Base-by-base conservation (phyloP, 2,888 invertebrate genomes). In the Zygogramma bicolorata region DNA sequence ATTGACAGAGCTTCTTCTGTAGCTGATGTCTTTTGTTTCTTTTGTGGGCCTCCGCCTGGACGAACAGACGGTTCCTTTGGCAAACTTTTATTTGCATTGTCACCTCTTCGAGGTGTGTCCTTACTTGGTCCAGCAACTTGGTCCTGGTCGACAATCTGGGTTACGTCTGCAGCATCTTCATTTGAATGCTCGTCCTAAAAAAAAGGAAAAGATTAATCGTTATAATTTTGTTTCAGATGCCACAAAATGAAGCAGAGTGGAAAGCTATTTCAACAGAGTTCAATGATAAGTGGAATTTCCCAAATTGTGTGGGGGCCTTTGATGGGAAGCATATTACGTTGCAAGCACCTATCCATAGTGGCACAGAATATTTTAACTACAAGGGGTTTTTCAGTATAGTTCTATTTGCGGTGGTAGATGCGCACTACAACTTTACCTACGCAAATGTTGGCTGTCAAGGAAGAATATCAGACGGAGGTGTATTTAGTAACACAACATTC, bases 331-430 rank as follows among this genome's bases (percentile, higher is more conserved):
- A 84, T 76, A 73, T 83, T 53, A 29, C 75, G 18, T 67, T 84
- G 15, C 76, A 83, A 75, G 71, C 79, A 66, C 84, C 84, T 57
- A 29, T 72, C 20, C 71, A 81, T 49, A 78, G 74, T 65, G 82
- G 82, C 59, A 79, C 78, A 18, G 80, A 82, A 67, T 77, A 79
- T 77, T 82, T 72, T 53, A 83, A 84, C 63, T 85, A 85, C 72
- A 85, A 85, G 80, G 70, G 49, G 0, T 75, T 74, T 73, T 82
- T 82, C 70, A 85, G 83, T 68, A 81, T 84, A 46, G 84, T 87
- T 13, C 74, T 87, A 49, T 76, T 85, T 65, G 85, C 82, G 31
- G 62, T 85, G 59, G 85, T 83, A n/a, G 85, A 87, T 80, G 84
- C 85, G 18, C 75, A 86, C 69, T 86, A 62, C 27, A 62, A 62